These are phyloP conservation scores for Pterocles burchelli DNA, from an alignment of 2,113 vertebrate genomes.

Conservation along the genomic window DNA sequence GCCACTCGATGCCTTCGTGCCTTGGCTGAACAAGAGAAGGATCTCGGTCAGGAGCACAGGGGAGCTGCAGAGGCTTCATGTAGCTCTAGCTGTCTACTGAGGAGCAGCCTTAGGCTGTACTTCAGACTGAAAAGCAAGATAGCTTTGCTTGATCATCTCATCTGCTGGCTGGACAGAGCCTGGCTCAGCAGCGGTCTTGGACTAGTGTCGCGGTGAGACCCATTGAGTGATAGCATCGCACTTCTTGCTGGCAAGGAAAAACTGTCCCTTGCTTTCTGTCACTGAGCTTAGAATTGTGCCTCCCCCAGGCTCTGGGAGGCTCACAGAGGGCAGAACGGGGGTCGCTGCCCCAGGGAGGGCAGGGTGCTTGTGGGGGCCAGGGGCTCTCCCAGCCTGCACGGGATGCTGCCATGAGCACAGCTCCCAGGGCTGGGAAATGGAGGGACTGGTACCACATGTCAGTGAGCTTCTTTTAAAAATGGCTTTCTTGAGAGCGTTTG, in stretches of 20 bases:
- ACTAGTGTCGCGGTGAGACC: fast-evolving
- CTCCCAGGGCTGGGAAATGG: neutral
- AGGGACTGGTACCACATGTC: fast-evolving
- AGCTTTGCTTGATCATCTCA: neutral
- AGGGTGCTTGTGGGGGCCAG: neutral
- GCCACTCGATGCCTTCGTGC: neutral
- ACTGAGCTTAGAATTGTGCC: neutral
- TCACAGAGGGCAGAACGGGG: neutral
- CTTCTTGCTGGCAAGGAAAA: neutral
- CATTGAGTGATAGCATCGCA: neutral
- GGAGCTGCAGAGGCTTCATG: neutral
- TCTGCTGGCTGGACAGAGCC: neutral
- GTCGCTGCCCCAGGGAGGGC: neutral
- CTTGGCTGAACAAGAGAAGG: neutral
- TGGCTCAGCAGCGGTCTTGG: neutral
- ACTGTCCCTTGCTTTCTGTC: neutral
- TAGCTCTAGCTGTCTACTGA: neutral
- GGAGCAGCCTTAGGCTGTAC: neutral
- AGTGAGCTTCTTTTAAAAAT: neutral
- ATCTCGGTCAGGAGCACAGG: neutral
- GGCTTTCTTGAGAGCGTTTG: neutral
- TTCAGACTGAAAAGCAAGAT: neutral
- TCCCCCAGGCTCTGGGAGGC: neutral
- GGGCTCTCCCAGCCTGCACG: neutral
- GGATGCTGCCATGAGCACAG: neutral